Percentiles rank a stretch among this genome's conserved stretches.
Conservation (phyloP, 2,113 vertebrate species). For the Calidris pygmaea region DNA sequence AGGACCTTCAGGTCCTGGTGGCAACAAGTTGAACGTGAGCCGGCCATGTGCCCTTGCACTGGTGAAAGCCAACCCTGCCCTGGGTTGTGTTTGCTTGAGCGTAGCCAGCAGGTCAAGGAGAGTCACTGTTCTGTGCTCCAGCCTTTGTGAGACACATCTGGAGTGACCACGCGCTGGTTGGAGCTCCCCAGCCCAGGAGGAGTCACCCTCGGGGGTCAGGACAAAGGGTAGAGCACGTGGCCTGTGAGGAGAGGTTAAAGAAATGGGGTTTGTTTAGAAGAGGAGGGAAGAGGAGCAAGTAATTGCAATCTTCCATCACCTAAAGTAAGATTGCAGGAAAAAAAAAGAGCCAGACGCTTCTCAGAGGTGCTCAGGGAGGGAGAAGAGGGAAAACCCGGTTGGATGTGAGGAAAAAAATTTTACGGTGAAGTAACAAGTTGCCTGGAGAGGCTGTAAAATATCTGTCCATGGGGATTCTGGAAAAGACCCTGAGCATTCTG, state of each 20-base stretch:
- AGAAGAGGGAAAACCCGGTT: not conserved
- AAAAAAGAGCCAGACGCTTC: not conserved
- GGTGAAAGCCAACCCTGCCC: not conserved
- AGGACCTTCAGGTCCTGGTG: not conserved
- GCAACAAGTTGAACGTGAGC: not conserved
- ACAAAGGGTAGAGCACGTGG: not conserved
- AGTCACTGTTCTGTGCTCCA: not conserved
- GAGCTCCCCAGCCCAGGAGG: not conserved
- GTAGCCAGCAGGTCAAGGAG: not conserved
- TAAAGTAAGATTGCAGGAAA: not conserved
- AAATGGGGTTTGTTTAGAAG: not conserved
- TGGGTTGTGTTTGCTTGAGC: not conserved
- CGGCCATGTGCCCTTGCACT: not conserved
- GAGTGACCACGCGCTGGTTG: accelerated
- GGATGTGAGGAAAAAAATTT: not conserved
- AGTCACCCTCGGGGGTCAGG: accelerated
- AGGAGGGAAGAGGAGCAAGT: not conserved
- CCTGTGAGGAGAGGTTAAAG: not conserved
- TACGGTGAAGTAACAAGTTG: not conserved
- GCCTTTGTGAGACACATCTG: accelerated
- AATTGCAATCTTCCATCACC: not conserved
- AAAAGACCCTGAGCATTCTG: not conserved
- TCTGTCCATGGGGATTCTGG: not conserved
- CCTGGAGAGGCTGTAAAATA: not conserved
- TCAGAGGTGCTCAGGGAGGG: not conserved